A percentile compares a stretch with the other conserved stretches of the same genome.
phyloP scores from a whole-genome alignment of 2,797 vertebrate species.

The Arremon brunneinucha region DNA sequence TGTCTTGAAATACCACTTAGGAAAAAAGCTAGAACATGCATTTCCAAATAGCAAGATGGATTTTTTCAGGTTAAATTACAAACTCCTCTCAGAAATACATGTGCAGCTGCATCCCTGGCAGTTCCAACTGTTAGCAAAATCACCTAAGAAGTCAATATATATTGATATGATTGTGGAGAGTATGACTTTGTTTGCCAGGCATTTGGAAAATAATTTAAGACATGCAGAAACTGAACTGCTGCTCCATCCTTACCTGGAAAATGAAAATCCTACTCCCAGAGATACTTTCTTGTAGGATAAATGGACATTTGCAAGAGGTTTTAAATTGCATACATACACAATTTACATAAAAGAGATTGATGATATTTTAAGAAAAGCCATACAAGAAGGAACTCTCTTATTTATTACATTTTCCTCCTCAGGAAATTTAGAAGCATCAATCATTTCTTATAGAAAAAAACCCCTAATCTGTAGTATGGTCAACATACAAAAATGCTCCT shows the following conservation, averaged over 20 bases:
- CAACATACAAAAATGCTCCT: neutral
- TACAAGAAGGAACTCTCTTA: neutral
- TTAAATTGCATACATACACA: neutral
- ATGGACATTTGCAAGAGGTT: neutral
- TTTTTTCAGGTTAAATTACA: slow-evolving; percentile 4
- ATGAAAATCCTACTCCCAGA: slow-evolving; percentile 6
- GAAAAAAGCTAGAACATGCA: neutral
- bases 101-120: neutral
- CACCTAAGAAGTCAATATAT: slow-evolving; percentile 28
- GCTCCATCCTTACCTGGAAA: neutral
- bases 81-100: neutral
- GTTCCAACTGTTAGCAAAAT: slow-evolving; percentile 22
- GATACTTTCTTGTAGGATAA: neutral
- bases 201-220: slow-evolving; percentile 43
- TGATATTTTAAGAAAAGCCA: neutral
- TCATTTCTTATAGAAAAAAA: neutral
- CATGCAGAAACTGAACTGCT: neutral
- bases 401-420: neutral
- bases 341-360: neutral
- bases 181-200: neutral
- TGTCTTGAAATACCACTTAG: neutral
- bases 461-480: neutral
- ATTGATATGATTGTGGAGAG: slow-evolving; percentile 41
- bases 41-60: neutral
- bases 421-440: neutral